Evolutionary conservation across 2,888 invertebrate genomes (phyloP).

Genomic region (Cataglyphis albicans): DNA sequence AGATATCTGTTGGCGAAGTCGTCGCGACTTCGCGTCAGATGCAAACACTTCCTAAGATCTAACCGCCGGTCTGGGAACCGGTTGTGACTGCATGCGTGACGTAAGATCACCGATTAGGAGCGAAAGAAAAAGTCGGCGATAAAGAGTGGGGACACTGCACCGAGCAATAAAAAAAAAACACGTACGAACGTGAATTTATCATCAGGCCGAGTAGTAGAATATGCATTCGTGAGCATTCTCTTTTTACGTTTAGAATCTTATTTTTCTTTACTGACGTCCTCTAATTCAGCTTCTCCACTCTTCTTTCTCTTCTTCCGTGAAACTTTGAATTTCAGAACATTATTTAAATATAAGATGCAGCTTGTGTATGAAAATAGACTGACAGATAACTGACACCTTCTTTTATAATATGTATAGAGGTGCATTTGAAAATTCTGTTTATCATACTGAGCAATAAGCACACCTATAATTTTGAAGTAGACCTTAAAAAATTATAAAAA

Average conservation of each 20-base stretch:
- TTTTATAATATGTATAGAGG: neutral
- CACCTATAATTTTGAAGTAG: neutral
- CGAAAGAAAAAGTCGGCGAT: slow-evolving; percentile 63
- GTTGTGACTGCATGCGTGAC: slow-evolving; percentile 84
- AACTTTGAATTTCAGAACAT: neutral
- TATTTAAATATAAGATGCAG: neutral
- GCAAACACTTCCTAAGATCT: slow-evolving; percentile 76
- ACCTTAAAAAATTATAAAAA: neutral
- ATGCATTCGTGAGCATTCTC: neutral
- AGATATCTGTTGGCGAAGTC: neutral
- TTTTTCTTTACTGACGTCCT: slow-evolving; percentile 50
- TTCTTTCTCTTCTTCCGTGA: slow-evolving; percentile 26
- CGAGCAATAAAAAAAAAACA: slow-evolving; percentile 72
- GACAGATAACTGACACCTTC: neutral
- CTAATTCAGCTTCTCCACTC: neutral
- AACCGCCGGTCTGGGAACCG: slow-evolving; percentile 79
- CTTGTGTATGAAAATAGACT: neutral
- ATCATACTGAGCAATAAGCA: neutral
- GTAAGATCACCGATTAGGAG: slow-evolving; percentile 83
- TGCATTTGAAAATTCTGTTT: neutral
- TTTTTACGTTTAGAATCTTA: slow-evolving; percentile 51
- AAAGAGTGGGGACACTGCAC: slow-evolving; percentile 58
- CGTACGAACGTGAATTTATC: slow-evolving; percentile 78
- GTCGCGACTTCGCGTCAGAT: slow-evolving; percentile 62
- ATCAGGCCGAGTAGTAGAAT: slow-evolving; percentile 47